Evolutionary conservation across 64 coral and sea anemone species (phyloP).

Genomic region (Anthopleura sola): DNA sequence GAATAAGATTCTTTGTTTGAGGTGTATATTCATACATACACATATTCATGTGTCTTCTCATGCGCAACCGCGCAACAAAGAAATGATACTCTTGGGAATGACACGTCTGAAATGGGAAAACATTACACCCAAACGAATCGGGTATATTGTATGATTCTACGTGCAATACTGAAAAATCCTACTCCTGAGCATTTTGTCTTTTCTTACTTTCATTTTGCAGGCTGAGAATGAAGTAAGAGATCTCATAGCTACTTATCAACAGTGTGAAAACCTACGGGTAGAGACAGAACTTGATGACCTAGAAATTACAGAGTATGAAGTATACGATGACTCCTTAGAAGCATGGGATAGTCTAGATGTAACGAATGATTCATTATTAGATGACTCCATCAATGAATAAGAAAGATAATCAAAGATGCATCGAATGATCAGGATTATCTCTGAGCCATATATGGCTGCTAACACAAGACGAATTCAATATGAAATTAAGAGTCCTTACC

Average conservation of each 20-base stretch:
- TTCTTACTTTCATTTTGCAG: conserved; percentile 1
- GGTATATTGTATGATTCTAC: too few relatives aligned
- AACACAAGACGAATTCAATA: background rate
- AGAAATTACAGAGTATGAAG: conserved; percentile 75
- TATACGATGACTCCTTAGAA: conserved; percentile 79
- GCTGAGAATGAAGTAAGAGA: conserved; percentile 62
- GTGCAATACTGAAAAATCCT: too few relatives aligned
- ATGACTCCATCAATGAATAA: background rate
- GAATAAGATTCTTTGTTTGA: too few relatives aligned
- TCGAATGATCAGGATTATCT: background rate
- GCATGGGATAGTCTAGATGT: conserved; percentile 77
- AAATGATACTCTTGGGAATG: too few relatives aligned
- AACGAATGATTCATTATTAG: conserved; percentile 37
- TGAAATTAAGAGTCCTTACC: background rate
- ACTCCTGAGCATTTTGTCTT: too few relatives aligned
- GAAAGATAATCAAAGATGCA: background rate
- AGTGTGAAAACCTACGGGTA: conserved; percentile 65
- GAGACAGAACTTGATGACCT: conserved; percentile 45
- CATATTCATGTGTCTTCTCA: too few relatives aligned
- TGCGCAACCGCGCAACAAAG: too few relatives aligned
- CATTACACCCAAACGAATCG: too few relatives aligned
- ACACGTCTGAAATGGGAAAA: too few relatives aligned
- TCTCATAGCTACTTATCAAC: conserved; percentile 80
- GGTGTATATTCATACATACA: too few relatives aligned
- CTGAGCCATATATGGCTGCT: background rate